Conservation (phyloP, 2,797 vertebrate genomes). For the Gorsachius magnificus region DNA sequence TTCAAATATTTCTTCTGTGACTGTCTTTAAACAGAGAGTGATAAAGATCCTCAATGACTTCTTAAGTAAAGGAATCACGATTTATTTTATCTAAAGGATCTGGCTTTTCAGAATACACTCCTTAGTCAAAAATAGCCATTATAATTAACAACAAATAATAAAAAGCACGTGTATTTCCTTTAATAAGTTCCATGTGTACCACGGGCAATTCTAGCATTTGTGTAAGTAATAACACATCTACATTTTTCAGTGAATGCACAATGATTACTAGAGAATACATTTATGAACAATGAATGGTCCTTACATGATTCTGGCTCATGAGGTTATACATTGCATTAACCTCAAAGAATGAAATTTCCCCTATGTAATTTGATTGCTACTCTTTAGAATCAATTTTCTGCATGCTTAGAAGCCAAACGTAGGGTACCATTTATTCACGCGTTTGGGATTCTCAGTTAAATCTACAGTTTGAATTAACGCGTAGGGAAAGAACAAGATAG, state of each 20-base stretch:
- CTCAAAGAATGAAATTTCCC: neutral
- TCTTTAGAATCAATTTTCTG: slow-evolving; percentile 6
- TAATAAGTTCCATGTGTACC: neutral
- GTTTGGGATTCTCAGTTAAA: neutral
- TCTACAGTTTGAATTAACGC: neutral
- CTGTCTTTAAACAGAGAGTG: neutral
- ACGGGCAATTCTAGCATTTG: neutral
- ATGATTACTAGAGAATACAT: neutral
- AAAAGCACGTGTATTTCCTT: neutral
- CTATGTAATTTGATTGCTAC: neutral
- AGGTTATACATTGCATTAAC: neutral
- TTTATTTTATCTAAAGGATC: neutral
- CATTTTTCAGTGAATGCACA: neutral
- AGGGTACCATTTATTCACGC: neutral
- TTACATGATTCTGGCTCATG: neutral
- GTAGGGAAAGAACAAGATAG: neutral
- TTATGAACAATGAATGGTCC: neutral
- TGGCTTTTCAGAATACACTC: neutral
- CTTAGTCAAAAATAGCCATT: neutral
- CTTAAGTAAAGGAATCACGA: neutral
- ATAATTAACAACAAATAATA: neutral
- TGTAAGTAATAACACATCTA: neutral
- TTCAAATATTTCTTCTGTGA: neutral
- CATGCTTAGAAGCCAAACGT: neutral
- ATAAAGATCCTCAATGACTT: neutral